A percentile compares a stretch with the other conserved stretches of the same genome.
Evolutionary conservation across 2,113 vertebrate species (phyloP).

Genomic region (Arenaria interpres): DNA sequence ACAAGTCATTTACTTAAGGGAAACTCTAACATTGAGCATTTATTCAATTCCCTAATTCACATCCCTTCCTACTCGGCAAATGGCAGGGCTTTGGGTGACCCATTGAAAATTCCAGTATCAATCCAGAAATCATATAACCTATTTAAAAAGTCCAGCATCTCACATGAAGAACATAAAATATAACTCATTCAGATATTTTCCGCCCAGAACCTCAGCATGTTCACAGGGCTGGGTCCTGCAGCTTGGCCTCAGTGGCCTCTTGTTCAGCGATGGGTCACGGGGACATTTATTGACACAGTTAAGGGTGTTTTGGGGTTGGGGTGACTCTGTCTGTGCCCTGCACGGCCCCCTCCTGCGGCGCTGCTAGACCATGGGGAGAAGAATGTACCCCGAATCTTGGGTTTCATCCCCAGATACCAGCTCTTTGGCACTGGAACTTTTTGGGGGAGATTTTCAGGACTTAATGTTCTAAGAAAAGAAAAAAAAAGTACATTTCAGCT

Average conservation of each 20-base stretch:
- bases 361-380: neutral
- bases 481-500: neutral
- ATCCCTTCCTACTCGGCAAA: neutral
- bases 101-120: neutral
- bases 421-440: neutral
- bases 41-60: neutral
- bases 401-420: neutral
- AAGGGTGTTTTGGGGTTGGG: neutral
- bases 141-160: neutral
- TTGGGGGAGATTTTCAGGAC: neutral
- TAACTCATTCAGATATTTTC: neutral
- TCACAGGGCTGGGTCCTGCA: neutral
- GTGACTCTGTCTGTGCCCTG: too few relatives aligned
- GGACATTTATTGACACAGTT: accelerated
- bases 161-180: neutral
- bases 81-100: neutral
- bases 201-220: too few relatives aligned
- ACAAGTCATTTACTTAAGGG: neutral
- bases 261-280: accelerated
- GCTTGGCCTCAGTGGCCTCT: neutral
- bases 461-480: neutral
- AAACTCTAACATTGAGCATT: neutral
- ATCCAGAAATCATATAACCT: neutral
- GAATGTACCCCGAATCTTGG: neutral
- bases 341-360: neutral